phyloP scores from a whole-genome alignment of 2,113 vertebrate species.

The Nymphicus hollandicus region DNA sequence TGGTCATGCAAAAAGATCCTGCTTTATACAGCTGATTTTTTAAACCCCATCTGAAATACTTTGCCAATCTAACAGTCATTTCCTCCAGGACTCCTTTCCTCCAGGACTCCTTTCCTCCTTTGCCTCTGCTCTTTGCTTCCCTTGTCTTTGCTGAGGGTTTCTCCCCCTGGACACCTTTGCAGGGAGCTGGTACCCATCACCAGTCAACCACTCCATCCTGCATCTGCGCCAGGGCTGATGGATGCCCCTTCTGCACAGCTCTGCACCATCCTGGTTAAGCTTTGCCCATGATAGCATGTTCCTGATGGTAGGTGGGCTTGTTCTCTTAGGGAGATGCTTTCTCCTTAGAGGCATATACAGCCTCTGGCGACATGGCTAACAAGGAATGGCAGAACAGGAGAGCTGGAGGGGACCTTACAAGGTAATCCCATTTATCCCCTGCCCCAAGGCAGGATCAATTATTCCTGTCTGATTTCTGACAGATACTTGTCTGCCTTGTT shows the following conservation, averaged over 20 bases:
- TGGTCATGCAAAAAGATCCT: too few species aligned
- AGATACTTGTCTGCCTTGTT: neutral
- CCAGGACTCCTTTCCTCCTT: neutral
- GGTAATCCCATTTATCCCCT: neutral
- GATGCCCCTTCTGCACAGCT: neutral
- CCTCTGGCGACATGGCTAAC: neutral
- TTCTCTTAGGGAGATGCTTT: neutral
- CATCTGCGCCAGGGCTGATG: rapidly evolving
- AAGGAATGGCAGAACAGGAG: neutral
- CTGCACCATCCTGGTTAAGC: neutral
- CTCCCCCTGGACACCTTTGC: neutral
- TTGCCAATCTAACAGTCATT: too few species aligned
- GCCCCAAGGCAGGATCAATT: neutral
- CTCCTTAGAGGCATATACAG: neutral
- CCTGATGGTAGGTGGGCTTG: neutral
- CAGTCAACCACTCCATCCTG: rapidly evolving
- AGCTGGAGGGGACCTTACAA: neutral
- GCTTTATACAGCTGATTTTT: neutral
- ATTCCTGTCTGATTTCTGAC: neutral
- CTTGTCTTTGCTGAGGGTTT: neutral
- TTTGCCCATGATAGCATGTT: neutral
- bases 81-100: neutral
- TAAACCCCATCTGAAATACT: neutral
- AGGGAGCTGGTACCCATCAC: rapidly evolving
- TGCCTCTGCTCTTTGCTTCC: neutral